Conservation (phyloP, 2,888 invertebrate species). For the Aphrophora alni region DNA sequence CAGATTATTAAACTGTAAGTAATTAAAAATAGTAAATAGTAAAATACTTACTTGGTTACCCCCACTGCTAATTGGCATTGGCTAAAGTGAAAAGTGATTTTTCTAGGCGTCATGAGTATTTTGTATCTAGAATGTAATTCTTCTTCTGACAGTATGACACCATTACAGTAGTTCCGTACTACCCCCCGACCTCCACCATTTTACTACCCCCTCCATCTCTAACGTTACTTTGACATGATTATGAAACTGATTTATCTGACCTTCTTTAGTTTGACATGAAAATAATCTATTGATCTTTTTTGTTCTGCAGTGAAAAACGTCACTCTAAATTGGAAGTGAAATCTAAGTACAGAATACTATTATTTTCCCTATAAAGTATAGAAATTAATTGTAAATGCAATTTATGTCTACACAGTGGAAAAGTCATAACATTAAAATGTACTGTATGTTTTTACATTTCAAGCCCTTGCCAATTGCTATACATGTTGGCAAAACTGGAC, state of each 20-base stretch:
- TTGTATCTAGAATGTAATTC: neutral
- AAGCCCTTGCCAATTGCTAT: too few relatives aligned
- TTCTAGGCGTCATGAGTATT: conserved; percentile 2
- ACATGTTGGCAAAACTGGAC: neutral
- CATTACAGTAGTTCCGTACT: conserved; percentile 17
- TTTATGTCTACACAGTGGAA: too few relatives aligned
- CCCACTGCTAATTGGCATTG: conserved; percentile 44
- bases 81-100: conserved; percentile 27
- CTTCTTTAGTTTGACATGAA: neutral
- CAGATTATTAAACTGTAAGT: neutral
- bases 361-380: too few relatives aligned
- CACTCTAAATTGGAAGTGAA: too few relatives aligned
- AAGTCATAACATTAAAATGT: too few relatives aligned
- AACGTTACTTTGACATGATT: neutral
- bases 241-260: neutral
- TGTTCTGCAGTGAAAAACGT: neutral
- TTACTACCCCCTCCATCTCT: neutral
- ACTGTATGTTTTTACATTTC: too few relatives aligned
- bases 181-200: conserved; percentile 24
- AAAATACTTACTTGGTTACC: conserved; percentile 37
- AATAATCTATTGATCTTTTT: neutral
- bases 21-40: neutral
- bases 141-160: neutral
- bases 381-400: too few relatives aligned
- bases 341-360: too few relatives aligned